Conservation (phyloP, 2,888 invertebrate genomes). For the Mythimna vitellina region DNA sequence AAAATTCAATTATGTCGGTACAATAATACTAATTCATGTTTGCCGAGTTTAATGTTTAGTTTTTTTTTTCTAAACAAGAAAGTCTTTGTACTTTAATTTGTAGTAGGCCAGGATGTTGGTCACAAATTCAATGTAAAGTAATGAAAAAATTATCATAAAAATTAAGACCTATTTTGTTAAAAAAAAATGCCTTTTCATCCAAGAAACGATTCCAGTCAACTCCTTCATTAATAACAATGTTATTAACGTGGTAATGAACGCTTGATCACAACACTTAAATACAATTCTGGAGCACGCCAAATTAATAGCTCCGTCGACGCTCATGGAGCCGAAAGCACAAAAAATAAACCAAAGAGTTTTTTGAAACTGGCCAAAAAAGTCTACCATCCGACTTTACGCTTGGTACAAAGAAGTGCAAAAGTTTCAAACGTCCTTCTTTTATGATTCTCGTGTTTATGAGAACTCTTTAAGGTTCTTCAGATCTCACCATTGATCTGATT, state of each 20-base stretch:
- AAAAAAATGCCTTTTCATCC: background rate
- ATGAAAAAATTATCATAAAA: background rate
- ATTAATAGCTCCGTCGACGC: conserved; percentile 46
- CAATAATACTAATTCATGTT: background rate
- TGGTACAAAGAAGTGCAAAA: conserved; percentile 61
- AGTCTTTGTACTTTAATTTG: background rate
- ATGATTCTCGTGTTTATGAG: background rate
- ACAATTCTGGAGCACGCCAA: conserved; percentile 31
- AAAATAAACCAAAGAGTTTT: conserved; percentile 57
- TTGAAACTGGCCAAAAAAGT: conserved; percentile 58
- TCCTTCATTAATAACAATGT: conserved; percentile 28
- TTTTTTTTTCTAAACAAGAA: background rate
- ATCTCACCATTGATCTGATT: background rate
- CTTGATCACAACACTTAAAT: conserved; percentile 29
- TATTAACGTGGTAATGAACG: conserved; percentile 19
- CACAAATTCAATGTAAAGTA: background rate
- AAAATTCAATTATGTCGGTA: background rate
- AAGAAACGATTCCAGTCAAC: background rate
- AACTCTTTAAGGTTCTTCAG: background rate
- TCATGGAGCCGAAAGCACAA: conserved; percentile 49
- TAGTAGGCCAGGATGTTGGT: background rate
- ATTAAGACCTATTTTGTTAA: background rate
- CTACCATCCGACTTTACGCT: conserved; percentile 45
- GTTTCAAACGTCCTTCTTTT: conserved; percentile 37
- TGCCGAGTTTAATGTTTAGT: background rate